Percentiles rank a stretch among this genome's conserved stretches.
These are phyloP conservation scores for Chymomyza amoena DNA, from an alignment of 2,888 invertebrate genomes.

Conservation along the genomic window DNA sequence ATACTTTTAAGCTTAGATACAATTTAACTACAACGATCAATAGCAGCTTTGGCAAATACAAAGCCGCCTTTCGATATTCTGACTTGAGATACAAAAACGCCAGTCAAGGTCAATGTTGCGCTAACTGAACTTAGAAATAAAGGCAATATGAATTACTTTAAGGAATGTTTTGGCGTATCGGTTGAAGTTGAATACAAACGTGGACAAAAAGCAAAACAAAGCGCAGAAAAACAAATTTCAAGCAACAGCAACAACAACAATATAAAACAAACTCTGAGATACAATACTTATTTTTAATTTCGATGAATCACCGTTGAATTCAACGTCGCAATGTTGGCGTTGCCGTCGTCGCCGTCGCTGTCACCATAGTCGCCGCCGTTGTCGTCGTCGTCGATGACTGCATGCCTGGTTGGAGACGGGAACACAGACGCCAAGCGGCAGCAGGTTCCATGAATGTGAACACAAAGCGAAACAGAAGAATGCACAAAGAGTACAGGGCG, in stretches of 20 bases:
- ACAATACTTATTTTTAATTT: slow-evolving; percentile 71
- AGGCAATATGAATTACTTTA: not conserved
- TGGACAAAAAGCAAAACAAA: not conserved
- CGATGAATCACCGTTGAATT: slow-evolving; percentile 61
- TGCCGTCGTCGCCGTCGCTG: slow-evolving; percentile 28
- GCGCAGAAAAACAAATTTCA: slow-evolving; percentile 26
- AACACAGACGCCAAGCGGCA: slow-evolving; percentile 17
- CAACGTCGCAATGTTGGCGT: slow-evolving; percentile 30
- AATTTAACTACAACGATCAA: too few species aligned
- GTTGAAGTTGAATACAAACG: not conserved
- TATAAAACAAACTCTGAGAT: slow-evolving; percentile 53
- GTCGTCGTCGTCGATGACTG: slow-evolving; percentile 47
- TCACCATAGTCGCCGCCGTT: not conserved
- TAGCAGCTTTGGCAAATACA: too few species aligned
- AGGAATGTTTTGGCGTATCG: not conserved
- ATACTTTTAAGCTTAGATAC: too few species aligned
- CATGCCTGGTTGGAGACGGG: slow-evolving; percentile 64
- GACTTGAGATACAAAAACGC: not conserved
- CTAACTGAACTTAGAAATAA: not conserved
- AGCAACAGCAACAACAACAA: slow-evolving; percentile 15
- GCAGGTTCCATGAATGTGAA: slow-evolving; percentile 36
- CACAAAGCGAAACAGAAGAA: slow-evolving; percentile 61
- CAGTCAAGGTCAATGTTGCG: not conserved
- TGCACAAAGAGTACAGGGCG: slow-evolving; percentile 61
- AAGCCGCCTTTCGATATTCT: too few species aligned